These are phyloP conservation scores for Steatornis caripensis DNA, from an alignment of 2,113 vertebrate species.

Conservation along the genomic window DNA sequence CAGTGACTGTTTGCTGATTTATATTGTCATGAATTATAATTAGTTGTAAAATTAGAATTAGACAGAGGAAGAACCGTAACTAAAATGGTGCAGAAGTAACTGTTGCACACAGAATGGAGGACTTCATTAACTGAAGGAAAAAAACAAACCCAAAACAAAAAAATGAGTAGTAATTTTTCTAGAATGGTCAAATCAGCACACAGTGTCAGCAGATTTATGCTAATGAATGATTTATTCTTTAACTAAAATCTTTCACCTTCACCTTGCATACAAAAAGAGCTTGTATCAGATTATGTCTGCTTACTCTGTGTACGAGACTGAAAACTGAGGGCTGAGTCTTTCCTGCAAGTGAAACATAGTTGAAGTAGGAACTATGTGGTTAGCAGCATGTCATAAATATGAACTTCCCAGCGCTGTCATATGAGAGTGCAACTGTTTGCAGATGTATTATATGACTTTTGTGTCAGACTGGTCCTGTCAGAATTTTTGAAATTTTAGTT, in stretches of 20 bases:
- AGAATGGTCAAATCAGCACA: background rate
- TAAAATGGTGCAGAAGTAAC: background rate
- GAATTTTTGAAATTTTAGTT: background rate
- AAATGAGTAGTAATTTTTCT: fast-evolving
- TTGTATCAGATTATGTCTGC: background rate
- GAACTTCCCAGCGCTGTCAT: background rate
- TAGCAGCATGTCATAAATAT: background rate
- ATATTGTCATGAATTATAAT: background rate
- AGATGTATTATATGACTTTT: background rate
- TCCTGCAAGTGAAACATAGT: too few relatives aligned
- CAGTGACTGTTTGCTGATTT: background rate
- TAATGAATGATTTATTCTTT: background rate
- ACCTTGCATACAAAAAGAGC: background rate
- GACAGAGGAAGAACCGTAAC: background rate
- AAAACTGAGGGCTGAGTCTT: background rate
- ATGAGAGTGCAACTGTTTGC: background rate
- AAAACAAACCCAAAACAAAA: background rate
- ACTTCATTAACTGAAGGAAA: background rate
- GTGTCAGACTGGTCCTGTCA: background rate
- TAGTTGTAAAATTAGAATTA: background rate
- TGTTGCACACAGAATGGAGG: background rate
- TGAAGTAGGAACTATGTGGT: background rate
- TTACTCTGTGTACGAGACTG: background rate
- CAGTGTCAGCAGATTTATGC: background rate
- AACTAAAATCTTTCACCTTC: background rate